These are phyloP conservation scores for Papilio dardanus DNA, from an alignment of 1,140 invertebrate genomes.

Conservation along the genomic window DNA sequence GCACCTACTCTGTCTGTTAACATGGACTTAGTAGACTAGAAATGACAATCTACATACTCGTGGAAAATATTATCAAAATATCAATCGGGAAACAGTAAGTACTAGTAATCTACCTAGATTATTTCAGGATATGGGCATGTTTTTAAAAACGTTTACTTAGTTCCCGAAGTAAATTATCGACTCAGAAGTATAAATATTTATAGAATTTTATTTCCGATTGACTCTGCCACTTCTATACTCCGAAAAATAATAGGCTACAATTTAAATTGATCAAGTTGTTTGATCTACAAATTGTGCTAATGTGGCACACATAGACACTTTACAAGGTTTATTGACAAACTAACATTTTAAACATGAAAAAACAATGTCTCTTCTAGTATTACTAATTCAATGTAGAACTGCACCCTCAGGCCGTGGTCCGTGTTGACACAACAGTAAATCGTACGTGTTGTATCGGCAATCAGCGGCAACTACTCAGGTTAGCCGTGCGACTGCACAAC, in stretches of 20 bases:
- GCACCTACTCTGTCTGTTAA: conserved; percentile 20
- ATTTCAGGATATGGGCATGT: no score
- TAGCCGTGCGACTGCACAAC: conserved; percentile 27
- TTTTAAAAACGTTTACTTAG: neutral
- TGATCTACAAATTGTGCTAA: no score
- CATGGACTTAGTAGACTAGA: neutral
- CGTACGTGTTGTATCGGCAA: conserved; percentile 37
- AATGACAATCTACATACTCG: neutral
- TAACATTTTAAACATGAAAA: neutral
- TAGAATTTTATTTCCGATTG: neutral
- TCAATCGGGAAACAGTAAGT: no score
- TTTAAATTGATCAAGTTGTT: no score
- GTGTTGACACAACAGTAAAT: conserved; percentile 39
- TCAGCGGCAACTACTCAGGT: conserved; percentile 26
- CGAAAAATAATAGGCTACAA: neutral
- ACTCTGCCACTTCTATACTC: neutral
- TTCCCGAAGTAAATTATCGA: neutral
- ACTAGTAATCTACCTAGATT: no score
- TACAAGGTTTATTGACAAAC: no score
- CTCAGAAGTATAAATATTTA: neutral
- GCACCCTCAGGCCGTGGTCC: neutral
- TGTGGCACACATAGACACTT: no score
- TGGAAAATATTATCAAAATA: no score
- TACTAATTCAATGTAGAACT: neutral
- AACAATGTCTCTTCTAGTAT: neutral